Conservation (phyloP, 2,888 invertebrate genomes). For the Leucophenga montana region DNA sequence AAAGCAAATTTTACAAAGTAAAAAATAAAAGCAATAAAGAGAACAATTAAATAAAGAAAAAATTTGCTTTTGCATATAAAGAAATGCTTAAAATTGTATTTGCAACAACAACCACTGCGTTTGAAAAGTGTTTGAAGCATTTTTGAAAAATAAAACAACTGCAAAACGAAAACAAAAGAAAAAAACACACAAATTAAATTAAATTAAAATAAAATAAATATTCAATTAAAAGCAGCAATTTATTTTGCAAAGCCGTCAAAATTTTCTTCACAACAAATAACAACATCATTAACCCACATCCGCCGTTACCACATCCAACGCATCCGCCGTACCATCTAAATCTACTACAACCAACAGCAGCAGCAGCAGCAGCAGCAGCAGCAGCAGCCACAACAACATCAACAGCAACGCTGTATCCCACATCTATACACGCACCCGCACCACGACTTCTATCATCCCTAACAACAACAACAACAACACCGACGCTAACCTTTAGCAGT, state of each 20-base stretch:
- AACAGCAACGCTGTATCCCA: slow-evolving; percentile 18
- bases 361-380: no score
- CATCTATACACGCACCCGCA: slow-evolving; percentile 47
- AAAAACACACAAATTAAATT: background rate
- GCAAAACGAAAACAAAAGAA: background rate
- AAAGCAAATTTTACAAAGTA: slow-evolving; percentile 9
- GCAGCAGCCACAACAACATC: slow-evolving; percentile 15
- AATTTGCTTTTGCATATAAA: background rate
- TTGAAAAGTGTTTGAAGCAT: background rate
- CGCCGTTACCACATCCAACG: background rate
- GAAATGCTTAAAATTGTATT: slow-evolving; percentile 22
- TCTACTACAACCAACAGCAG: slow-evolving; percentile 17
- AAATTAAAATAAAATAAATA: background rate
- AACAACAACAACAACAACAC: slow-evolving; percentile 39
- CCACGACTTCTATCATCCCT: slow-evolving; percentile 38
- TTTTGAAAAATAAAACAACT: slow-evolving; percentile 26
- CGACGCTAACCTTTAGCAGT: slow-evolving; percentile 34
- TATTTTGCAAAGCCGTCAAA: slow-evolving; percentile 53
- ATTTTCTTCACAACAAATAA: slow-evolving; percentile 49
- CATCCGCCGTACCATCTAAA: background rate
- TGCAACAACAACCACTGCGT: background rate
- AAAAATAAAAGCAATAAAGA: slow-evolving; percentile 10
- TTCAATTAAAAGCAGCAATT: background rate
- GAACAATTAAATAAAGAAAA: slow-evolving; percentile 24
- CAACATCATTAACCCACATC: slow-evolving; percentile 6